Evolutionary conservation across 2,888 invertebrate species (phyloP), one percentile per base, ranked within the genome.

Genomic region (Sipha maydis): DNA sequence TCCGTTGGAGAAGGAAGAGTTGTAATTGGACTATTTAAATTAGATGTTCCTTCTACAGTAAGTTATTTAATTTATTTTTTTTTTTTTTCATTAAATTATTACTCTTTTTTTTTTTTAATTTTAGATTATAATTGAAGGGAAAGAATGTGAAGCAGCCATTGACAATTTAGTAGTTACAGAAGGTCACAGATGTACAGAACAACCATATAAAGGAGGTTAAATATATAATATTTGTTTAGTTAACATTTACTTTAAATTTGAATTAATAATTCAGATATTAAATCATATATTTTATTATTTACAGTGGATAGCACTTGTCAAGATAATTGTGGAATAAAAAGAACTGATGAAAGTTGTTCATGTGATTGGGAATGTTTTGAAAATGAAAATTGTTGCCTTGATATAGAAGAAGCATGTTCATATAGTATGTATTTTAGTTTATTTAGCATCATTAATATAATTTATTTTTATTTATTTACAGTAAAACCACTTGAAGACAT

Each of bases 71-170:
- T 69, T 79, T n/a, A n/a, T n/a, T n/a, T n/a, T n/a, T n/a, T n/a
- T n/a, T n/a, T 73, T 78, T 4, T 67, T 54, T 28, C 1, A 34
- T 4, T 71, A 69, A 28, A 2, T 0, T 56, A 34, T 82, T 8
- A 17, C 56, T 83, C 14, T 31, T 4, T 80, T n/a, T 85, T 73
- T n/a, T n/a, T 25, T 75, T 41, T 25, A 8, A 73, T 88, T 93
- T 83, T 92, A 97, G 95, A 94, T 97, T 48, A 92, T 96, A 7
- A 94, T 97, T 77, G 96, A 96, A 91, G 96, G 95, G 0, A 93
- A 95, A 0, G 92, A 95, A 56, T 96, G 96, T 0, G 96, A 97
- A 91, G 95, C 96, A 67, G 97, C 97, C 0, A 94, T 97, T 25
- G 97, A 97, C 90, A 97, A 97, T 91, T 94, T 97, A 0, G 93